phyloP scores from a whole-genome alignment of 1,140 invertebrate species.

The Tribolium madens region DNA sequence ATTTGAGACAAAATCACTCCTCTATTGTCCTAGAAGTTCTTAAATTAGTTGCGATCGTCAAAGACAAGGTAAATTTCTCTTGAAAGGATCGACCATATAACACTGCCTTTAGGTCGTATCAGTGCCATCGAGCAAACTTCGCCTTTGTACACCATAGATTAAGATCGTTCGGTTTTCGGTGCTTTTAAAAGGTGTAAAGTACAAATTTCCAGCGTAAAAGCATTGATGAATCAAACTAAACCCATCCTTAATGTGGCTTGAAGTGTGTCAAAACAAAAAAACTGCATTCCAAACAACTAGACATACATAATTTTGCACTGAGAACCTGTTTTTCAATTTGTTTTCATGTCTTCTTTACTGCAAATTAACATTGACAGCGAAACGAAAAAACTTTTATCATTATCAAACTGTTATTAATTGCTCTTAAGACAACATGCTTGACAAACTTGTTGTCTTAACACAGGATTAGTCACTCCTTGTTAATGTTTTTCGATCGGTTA shows the following conservation, averaged over 20 bases:
- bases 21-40: slow-evolving; percentile 28
- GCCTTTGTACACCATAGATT: background rate
- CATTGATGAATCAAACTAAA: slow-evolving; percentile 35
- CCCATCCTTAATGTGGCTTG: slow-evolving; percentile 50
- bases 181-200: slow-evolving; percentile 27
- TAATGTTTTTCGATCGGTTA: slow-evolving; percentile 22
- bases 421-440: slow-evolving; percentile 10
- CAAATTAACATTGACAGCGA: slow-evolving; percentile 54
- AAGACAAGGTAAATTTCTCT: slow-evolving; percentile 35
- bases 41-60: slow-evolving; percentile 35
- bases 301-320: slow-evolving; percentile 57
- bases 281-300: slow-evolving; percentile 55
- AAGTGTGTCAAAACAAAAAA: slow-evolving; percentile 61
- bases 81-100: slow-evolving; percentile 29
- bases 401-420: slow-evolving; percentile 13
- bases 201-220: slow-evolving; percentile 37
- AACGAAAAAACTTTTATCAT: slow-evolving; percentile 16
- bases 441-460: slow-evolving; percentile 31
- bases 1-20: background rate
- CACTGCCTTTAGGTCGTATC: slow-evolving; percentile 25
- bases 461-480: slow-evolving; percentile 23
- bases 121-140: background rate
- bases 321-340: slow-evolving; percentile 60
- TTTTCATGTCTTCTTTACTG: slow-evolving; percentile 58
- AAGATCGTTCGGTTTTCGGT: slow-evolving; percentile 32